Conservation (phyloP, 2,113 vertebrate genomes). For the Ophthalmolycus amberensis region DNA sequence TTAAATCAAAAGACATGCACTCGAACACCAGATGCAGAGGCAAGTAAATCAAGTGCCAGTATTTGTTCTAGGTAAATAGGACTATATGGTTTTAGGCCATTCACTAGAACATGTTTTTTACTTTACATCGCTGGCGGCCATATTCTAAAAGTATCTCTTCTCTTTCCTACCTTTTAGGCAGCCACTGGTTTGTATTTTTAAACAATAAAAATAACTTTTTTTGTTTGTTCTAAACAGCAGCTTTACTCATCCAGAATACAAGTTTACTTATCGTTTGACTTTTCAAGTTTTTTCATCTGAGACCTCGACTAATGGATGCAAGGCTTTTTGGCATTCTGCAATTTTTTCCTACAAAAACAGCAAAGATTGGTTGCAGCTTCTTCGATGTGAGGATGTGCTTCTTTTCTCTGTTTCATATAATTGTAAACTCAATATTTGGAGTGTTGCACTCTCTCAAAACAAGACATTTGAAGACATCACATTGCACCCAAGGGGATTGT, state of each 20-base stretch:
- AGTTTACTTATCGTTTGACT: not conserved
- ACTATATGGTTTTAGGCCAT: not conserved
- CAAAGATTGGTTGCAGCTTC: not conserved
- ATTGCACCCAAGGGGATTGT: no score
- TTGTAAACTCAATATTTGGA: not conserved
- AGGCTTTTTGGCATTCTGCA: not conserved
- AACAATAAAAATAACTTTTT: not conserved
- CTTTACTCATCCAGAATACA: not conserved
- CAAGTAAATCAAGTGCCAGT: slow-evolving; percentile 14
- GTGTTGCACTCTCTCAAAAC: not conserved
- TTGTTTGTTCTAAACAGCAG: not conserved
- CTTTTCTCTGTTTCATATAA: not conserved
- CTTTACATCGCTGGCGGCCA: not conserved
- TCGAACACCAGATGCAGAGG: slow-evolving; percentile 21
- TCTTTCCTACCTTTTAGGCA: not conserved
- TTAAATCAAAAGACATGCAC: slow-evolving; percentile 26
- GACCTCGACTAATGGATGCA: not conserved
- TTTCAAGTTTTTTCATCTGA: not conserved
- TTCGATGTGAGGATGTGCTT: not conserved
- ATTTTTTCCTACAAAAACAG: not conserved
- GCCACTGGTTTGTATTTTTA: not conserved
- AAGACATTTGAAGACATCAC: not conserved
- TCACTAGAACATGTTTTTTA: slow-evolving; percentile 21
- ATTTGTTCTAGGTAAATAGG: slow-evolving; percentile 6
- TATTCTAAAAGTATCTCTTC: not conserved